Evolutionary conservation across 2,888 invertebrate genomes (phyloP).

Genomic region (Sarcophaga carnaria): DNA sequence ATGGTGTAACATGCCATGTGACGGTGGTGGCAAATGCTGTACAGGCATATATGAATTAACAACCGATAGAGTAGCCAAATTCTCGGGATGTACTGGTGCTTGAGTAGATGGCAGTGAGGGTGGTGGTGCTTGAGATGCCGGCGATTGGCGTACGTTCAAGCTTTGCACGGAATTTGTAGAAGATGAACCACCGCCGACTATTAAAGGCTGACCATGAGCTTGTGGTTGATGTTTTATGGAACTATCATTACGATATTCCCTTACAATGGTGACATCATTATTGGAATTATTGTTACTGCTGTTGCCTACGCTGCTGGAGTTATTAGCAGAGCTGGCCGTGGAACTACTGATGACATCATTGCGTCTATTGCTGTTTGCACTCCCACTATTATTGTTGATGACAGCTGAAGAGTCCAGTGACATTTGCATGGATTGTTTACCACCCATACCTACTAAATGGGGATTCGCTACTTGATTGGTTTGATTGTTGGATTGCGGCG

Average conservation of each 20-base stretch:
- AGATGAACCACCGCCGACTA: conserved; percentile 53
- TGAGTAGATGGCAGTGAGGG: conserved; percentile 57
- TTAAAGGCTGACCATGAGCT: conserved; percentile 73
- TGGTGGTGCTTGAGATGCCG: conserved; percentile 38
- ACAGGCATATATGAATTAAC: conserved; percentile 83
- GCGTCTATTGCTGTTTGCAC: conserved; percentile 66
- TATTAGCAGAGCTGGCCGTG: conserved; percentile 33
- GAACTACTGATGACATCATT: conserved; percentile 72
- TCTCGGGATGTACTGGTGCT: conserved; percentile 76
- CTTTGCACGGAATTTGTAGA: conserved; percentile 59
- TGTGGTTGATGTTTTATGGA: conserved; percentile 76
- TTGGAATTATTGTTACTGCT: conserved; percentile 71
- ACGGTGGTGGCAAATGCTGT: conserved; percentile 73
- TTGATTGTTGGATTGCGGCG: conserved; percentile 37
- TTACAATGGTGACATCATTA: conserved; percentile 80
- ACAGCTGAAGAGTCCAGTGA: conserved; percentile 45
- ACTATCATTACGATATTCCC: conserved; percentile 81
- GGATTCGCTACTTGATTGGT: conserved; percentile 58
- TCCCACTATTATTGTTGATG: conserved; percentile 67
- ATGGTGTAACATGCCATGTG: conserved; percentile 73
- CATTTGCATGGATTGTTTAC: conserved; percentile 61
- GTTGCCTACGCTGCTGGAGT: conserved; percentile 56
- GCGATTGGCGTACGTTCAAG: conserved; percentile 69
- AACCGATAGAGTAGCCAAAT: conserved; percentile 87
- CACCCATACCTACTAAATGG: conserved; percentile 53